Evolutionary conservation across 2,797 vertebrate genomes (phyloP).

Genomic region (Galago senegalensis): DNA sequence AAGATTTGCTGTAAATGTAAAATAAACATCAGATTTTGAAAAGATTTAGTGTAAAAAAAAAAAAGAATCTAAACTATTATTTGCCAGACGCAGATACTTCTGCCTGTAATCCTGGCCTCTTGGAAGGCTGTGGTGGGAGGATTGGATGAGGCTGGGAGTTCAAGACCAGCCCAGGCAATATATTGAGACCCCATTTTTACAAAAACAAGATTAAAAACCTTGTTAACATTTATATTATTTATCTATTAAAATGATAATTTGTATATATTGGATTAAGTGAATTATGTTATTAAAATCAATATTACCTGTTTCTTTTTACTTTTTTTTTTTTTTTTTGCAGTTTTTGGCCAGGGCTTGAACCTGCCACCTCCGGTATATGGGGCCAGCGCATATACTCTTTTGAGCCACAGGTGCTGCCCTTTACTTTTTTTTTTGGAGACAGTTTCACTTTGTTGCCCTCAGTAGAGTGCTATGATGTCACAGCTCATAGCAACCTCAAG

Average conservation of each 20-base stretch:
- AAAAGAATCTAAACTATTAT: neutral
- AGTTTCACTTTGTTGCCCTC: no score
- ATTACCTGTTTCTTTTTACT: neutral
- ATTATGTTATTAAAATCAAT: conserved; percentile 28
- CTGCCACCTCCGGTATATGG: no score
- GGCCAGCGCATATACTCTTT: no score
- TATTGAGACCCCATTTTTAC: neutral
- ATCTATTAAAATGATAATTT: conserved; percentile 31
- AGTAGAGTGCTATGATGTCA: no score
- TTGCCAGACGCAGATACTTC: neutral
- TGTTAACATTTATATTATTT: conserved; percentile 24
- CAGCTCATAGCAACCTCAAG: no score
- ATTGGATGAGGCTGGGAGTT: neutral
- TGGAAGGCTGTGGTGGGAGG: neutral
- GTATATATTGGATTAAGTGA: conserved; percentile 28
- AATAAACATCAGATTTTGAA: neutral
- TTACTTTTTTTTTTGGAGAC: no score
- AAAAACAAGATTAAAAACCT: neutral
- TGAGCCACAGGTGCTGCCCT: no score
- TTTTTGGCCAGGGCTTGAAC: no score
- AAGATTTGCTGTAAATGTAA: neutral
- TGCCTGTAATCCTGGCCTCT: neutral
- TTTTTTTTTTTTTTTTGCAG: neutral
- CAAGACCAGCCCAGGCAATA: neutral
- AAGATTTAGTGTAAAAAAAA: neutral